Evolutionary conservation across 2,888 invertebrate species (phyloP), one percentile per base, ranked within the genome.

Genomic region (Litoditis marina): DNA sequence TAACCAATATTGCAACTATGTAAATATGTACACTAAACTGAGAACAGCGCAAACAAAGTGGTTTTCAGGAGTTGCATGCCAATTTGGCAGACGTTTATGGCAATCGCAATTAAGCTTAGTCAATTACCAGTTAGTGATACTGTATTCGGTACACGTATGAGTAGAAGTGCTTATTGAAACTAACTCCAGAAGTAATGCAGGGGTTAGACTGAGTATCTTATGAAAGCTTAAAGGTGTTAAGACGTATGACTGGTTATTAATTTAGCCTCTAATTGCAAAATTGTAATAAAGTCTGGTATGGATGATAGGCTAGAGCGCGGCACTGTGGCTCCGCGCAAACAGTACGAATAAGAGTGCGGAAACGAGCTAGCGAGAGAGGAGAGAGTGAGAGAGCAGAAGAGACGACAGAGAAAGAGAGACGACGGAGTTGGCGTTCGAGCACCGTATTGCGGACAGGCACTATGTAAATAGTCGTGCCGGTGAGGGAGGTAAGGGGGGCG

Each of bases 1-100:
- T 61, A 61, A 60, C 52, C 53, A 53, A 60, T 51, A 47, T 60
- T 60, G 51, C 60, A 52, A 60, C 60, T 52, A 60, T 60, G 60
- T 60, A 46, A 60, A 60, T 60, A 60, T 57, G 57, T 57, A 57
- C 57, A 57, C 46, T 49, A 57, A 44, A 57, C n/a, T n/a, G n/a
- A n/a, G n/a, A n/a, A n/a, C n/a, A n/a, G n/a, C n/a, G n/a, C n/a
- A n/a, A n/a, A n/a, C n/a, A n/a, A n/a, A n/a, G n/a, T n/a, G n/a
- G n/a, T n/a, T n/a, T n/a, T n/a, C n/a, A n/a, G n/a, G n/a, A n/a
- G n/a, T n/a, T n/a, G n/a, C n/a, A n/a, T n/a, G n/a, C n/a, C n/a
- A n/a, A n/a, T n/a, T n/a, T n/a, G n/a, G n/a, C n/a, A n/a, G n/a
- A n/a, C n/a, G n/a, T n/a, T n/a, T n/a, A n/a, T n/a, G n/a, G n/a